Evolutionary conservation across 2,797 vertebrate genomes (phyloP).

Genomic region (Buphagus erythrorhynchus): DNA sequence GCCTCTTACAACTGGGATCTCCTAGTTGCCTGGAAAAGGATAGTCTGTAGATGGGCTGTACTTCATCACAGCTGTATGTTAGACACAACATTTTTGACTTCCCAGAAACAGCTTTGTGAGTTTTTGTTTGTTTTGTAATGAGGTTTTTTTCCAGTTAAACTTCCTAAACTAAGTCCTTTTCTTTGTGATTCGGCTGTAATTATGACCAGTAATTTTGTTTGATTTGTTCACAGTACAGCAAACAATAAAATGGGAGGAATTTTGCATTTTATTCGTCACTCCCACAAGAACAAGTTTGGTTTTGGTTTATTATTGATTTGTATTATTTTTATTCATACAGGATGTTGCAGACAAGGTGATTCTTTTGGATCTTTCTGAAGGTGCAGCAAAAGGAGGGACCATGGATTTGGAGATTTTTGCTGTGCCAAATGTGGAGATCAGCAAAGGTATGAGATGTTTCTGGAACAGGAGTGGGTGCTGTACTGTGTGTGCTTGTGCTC

Average conservation of each 20-base stretch:
- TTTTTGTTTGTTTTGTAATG: neutral
- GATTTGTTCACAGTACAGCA: neutral
- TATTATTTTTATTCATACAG: slow-evolving; percentile 61
- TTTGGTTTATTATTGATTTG: neutral
- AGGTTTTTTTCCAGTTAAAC: neutral
- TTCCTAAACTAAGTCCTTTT: neutral
- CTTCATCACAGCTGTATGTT: neutral
- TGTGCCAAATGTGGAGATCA: slow-evolving; percentile 90
- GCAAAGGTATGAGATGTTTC: slow-evolving; percentile 82
- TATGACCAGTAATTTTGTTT: neutral
- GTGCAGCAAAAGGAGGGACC: slow-evolving; percentile 86
- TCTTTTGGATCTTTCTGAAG: slow-evolving; percentile 89
- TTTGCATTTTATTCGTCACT: neutral
- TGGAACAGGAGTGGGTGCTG: neutral
- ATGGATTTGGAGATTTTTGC: slow-evolving; percentile 92
- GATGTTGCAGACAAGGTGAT: slow-evolving; percentile 88
- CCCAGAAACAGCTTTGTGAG: neutral
- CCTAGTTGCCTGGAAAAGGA: neutral
- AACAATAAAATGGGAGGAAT: neutral
- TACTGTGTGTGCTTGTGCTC: neutral
- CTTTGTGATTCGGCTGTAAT: neutral
- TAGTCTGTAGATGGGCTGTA: neutral
- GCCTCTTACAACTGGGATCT: neutral
- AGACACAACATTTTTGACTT: neutral
- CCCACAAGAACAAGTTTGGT: neutral